A percentile compares a stretch with the other conserved stretches of the same genome.
Evolutionary conservation across 2,113 vertebrate genomes (phyloP).

Genomic region (Ranitomeya imitator): DNA sequence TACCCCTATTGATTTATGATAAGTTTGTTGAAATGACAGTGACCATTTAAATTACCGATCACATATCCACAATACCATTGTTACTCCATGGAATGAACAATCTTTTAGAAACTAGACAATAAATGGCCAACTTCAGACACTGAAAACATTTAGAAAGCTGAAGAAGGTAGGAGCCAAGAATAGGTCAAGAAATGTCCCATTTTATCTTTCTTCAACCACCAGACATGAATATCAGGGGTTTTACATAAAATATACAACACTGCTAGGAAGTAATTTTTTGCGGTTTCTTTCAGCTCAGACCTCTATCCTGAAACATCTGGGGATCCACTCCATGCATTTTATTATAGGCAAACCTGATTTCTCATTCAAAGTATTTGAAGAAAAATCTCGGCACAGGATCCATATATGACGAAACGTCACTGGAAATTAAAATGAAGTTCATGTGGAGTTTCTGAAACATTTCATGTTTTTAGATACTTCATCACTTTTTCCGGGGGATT

Average conservation of each 20-base stretch:
- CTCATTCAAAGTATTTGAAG: neutral
- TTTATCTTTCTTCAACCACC: neutral
- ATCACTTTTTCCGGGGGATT: conserved; percentile 4
- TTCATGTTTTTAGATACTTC: conserved; percentile 4
- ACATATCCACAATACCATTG: no score
- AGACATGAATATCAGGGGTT: neutral
- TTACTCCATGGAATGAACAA: no score
- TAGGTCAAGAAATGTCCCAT: neutral
- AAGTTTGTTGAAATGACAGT: no score
- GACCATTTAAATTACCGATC: no score
- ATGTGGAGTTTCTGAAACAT: conserved; percentile 8
- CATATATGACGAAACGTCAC: neutral
- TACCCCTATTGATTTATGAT: no score
- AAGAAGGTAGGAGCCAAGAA: neutral
- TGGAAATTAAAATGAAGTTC: conserved; percentile 11
- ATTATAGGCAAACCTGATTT: neutral
- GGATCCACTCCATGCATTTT: neutral
- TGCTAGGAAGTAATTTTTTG: neutral
- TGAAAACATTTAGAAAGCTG: neutral
- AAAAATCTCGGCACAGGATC: neutral
- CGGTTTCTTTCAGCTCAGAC: neutral
- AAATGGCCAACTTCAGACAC: neutral
- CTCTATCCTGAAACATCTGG: neutral
- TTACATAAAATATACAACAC: neutral
- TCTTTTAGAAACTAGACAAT: neutral